Base-by-base conservation (phyloP, 2,113 vertebrate species). In the Grus americana region DNA sequence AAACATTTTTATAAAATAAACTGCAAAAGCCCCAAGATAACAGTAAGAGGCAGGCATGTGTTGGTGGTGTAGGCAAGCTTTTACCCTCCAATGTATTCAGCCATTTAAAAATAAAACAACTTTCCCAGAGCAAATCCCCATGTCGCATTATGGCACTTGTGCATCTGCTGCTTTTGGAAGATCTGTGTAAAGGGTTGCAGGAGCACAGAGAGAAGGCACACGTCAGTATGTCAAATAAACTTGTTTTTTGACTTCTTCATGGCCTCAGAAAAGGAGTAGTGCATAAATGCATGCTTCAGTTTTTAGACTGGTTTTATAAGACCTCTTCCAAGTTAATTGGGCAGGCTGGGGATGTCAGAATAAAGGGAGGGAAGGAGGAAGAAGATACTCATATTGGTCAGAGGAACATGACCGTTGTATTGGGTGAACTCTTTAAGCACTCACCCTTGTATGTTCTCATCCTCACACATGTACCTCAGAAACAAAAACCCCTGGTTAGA, bases 401-500 rank as follows among this genome's bases (percentile, higher is more conserved):
- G 44, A 90, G 76, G 4, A 71, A 3, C 6, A 17, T 7, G 7
- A 72, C 65, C 65, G 32, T 6, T 1, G 6, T 62, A 59, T 40
- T 36, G 49, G n/a, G 5, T 78, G 49, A 86, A 55, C 8, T 61
- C 18, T 54, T 63, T 32, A 75, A 79, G 29, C 14, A 27, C 3
- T 49, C 24, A 21, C 2, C 19, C 8, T 79, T 78, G 12, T 82
- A 73, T 34, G 15, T 55, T 67, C 19, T 42, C 18, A 47, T 52
- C 18, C 40, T 47, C 16, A 40, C 8, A 46, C 0, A 0, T 10
- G 5, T 7, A 4, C 18, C 19, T 34, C 16, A 68, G 70, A 82
- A 89, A 63, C 4, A 79, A 40, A 80, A 46, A 10, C 4, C 47
- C 9, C 22, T 40, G 8, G 21, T 49, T 79, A 32, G 21, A 75